Base-by-base conservation (phyloP, 1,140 invertebrate species). In the Rhagoletis zephyria region DNA sequence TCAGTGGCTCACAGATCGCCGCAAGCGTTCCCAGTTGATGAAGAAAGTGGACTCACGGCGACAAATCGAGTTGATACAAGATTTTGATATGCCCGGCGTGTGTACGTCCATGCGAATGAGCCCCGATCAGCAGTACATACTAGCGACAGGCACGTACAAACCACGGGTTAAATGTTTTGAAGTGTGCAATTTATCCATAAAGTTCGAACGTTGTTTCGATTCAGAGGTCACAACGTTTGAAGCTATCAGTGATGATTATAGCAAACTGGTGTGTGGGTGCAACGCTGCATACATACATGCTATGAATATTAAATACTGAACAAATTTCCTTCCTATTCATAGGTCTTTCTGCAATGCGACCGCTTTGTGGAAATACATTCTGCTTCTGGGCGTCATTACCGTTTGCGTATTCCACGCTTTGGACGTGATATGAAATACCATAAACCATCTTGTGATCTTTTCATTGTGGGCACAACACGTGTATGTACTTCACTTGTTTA, bases 191-290 rank as follows among this genome's bases (percentile, higher is more conserved):
- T 94, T 99, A 88, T 98, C 98, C 2, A 95, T 99, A 90, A 99
- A 99, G 94, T 99, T 99, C 95, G 98, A 99, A 94, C 95, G 99
- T 90, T 99, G 99, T 93, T 96, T 99, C 90, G 99, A 99, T 94
- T 96, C 98, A 3, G 98, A 99, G 95, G 97, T 97, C 59, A 95
- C 98, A 40, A 95, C 96, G 74, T 98, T 98, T 94, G 95, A 97
- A 94, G 94, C 97, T 89, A 94, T 98, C 48, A 97, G 97, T 89
- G 97, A 98, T 91, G 97, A 98, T 93, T 98, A 98, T 91, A 96
- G 95, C 90, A 97, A 98, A 93, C 94, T 95, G 93, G 97, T 97
- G 94, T 93, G 88, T 90, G 16, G 48, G 70, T 56, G 9, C 9
- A 87, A 59, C 19, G 30, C 30, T 30, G 30, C 30, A 19, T 86